Conservation (phyloP, 2,888 invertebrate genomes). For the Ditula angustiorana region DNA sequence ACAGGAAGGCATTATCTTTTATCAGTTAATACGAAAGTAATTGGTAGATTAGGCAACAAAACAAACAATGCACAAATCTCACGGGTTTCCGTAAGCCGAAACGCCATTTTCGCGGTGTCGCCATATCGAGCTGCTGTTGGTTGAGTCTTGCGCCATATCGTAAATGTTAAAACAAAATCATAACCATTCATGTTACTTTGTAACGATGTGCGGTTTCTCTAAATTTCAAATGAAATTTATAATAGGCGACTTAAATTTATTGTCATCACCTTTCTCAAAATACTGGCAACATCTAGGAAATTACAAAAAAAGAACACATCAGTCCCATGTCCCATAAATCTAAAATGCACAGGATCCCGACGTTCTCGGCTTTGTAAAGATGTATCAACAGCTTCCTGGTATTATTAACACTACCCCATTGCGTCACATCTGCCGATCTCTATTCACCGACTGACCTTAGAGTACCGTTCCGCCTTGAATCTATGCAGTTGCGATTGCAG, state of each 20-base stretch:
- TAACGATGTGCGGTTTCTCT: too few relatives aligned
- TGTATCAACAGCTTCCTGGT: slow-evolving; percentile 41
- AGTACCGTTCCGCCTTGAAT: slow-evolving; percentile 51
- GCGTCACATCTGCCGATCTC: slow-evolving; percentile 73
- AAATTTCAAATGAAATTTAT: too few relatives aligned
- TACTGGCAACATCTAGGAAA: not conserved
- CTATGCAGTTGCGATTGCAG: slow-evolving; percentile 64
- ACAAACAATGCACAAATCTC: slow-evolving; percentile 50
- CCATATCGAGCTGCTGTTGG: slow-evolving; percentile 44
- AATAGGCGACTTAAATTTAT: too few relatives aligned
- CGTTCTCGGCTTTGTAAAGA: not conserved
- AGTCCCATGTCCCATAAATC: not conserved
- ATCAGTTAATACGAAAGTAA: slow-evolving; percentile 19
- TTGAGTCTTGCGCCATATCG: slow-evolving; percentile 41
- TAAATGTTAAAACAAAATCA: slow-evolving; percentile 29
- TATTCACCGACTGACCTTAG: slow-evolving; percentile 76
- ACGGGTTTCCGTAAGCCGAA: slow-evolving; percentile 52
- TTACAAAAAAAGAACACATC: not conserved
- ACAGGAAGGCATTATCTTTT: slow-evolving; percentile 13
- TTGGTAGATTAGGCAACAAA: slow-evolving; percentile 22
- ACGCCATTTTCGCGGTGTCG: slow-evolving; percentile 50
- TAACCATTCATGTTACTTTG: slow-evolving; percentile 27
- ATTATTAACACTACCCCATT: slow-evolving; percentile 59
- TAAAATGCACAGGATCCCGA: not conserved
- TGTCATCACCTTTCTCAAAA: not conserved